Base-by-base conservation (phyloP, 2,113 vertebrate species). In the Marmota monax region DNA sequence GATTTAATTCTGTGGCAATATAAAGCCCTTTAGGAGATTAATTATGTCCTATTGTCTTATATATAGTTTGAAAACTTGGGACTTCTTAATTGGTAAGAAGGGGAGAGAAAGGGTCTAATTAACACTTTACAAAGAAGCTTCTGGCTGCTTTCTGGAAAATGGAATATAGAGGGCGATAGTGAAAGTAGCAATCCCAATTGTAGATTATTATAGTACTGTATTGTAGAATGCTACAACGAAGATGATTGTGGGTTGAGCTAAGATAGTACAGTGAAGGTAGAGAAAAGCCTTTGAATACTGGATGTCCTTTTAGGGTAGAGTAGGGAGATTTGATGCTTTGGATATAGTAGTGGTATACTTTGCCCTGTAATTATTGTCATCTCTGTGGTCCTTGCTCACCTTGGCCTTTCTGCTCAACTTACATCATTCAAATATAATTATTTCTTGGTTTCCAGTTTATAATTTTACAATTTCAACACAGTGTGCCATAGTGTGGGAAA, bases 401-500 rank as follows among this genome's bases (percentile, higher is more conserved):
- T 77, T 77, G 86, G 61, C 25, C 51, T 93, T 80, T 39, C 67
- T 70, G 39, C 12, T 88, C 45, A 95, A 32, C 8, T 58, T 58
- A 4, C 37, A 56, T 37, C 27, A 89, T 37, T 96, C 32, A 88
- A 53, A 80, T 69, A 58, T 65, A 84, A 85, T 94, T 42, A 32
- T 83, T 42, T 76, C 32, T 94, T 96, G 22, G 17, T 51, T 27
- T 94, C 45, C 20, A 77, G 17, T 86, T 80, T 92, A 65, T 65
- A 85, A 56, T 58, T 58, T 58, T 58, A 56, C 56, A 58, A 45
- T 91, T 96, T 89, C 48, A 70, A n/a, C 69, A 17, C 34, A 34
- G 7, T 37, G 6, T 86, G 22, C 10, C 58, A 76, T 78, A 39
- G 32, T 65, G n/a, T 84, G 69, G 87, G 56, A 29, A 37, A 17